Conservation (phyloP, 2,797 vertebrate genomes). For the Pseudochirops cupreus region DNA sequence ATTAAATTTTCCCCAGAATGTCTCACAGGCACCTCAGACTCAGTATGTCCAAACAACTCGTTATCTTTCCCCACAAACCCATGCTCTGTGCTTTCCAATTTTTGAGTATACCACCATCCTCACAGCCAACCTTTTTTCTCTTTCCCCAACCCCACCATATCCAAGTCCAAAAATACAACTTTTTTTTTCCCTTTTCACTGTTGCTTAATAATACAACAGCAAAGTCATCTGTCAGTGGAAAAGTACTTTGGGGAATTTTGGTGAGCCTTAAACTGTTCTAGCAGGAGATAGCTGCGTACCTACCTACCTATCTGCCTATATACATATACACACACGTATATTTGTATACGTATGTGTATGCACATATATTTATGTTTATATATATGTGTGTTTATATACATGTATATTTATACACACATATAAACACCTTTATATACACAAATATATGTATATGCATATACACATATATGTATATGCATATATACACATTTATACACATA, state of each 20-base stretch:
- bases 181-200: not conserved
- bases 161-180: not conserved
- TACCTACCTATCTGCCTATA: not conserved
- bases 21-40: not conserved
- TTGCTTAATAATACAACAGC: not conserved
- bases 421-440: too few relatives aligned
- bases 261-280: not conserved
- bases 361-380: too few relatives aligned
- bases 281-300: not conserved
- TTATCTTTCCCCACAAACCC: not conserved
- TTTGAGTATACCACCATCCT: not conserved
- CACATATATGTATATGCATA: too few relatives aligned
- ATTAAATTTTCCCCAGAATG: not conserved
- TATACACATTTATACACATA: too few relatives aligned
- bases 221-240: conserved; percentile 7
- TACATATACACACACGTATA: not conserved
- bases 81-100: not conserved
- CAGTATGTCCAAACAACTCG: not conserved
- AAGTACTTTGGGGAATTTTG: conserved; percentile 54
- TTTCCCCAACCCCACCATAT: too few relatives aligned
- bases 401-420: too few relatives aligned
- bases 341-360: too few relatives aligned
- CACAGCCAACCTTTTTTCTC: not conserved
- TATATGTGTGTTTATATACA: too few relatives aligned
- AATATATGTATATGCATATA: too few relatives aligned